Evolutionary conservation across 2,888 invertebrate genomes (phyloP), one percentile per base, ranked within the genome.

Genomic region (Drosophila sordidapex): DNA sequence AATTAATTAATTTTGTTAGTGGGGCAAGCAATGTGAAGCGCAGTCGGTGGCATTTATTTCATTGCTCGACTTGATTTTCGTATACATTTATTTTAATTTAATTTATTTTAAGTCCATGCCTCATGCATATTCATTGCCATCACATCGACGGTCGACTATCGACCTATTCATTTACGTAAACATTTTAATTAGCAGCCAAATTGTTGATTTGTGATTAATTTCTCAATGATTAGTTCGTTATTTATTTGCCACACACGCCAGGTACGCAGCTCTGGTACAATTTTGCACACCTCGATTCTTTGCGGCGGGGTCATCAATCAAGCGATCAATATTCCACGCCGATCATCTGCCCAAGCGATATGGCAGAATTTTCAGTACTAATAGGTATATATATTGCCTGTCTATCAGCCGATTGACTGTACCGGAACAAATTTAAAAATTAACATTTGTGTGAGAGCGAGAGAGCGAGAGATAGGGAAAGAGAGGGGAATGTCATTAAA

Each of bases 1-100:
- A 90, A 90, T 90, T 87, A 91, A 91, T 89, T 84, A 84, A 87
- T 82, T 89, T 86, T 76, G 79, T 87, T 76, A 74, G 85, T 60
- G 70, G 40, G 40, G 57, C 43, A 25, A 7, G 31, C 31, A 43
- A 66, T 65, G 62, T 11, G 70, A 43, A 49, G 46, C 70, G 38
- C 65, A 57, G 70, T 76, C 67, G 82, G 74, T 74, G 82, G 82
- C 79, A 76, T 83, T 53, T 13, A 31, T 51, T 74, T 77, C 56
- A 56, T 43, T 71, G 57, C 46, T 53, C 46, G 53, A 58, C 40
- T 74, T 68, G 48, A 53, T 67, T 71, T 75, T 62, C 56, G 62
- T 52, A 57, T 63, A 60, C 80, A 84, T 85, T 87, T 82, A 89
- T 81, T 87, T 84, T 73, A 84, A 82, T 87, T 82, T 77, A 87